Evolutionary conservation across 2,797 vertebrate genomes (phyloP).

Genomic region (Simalia tracyae): DNA sequence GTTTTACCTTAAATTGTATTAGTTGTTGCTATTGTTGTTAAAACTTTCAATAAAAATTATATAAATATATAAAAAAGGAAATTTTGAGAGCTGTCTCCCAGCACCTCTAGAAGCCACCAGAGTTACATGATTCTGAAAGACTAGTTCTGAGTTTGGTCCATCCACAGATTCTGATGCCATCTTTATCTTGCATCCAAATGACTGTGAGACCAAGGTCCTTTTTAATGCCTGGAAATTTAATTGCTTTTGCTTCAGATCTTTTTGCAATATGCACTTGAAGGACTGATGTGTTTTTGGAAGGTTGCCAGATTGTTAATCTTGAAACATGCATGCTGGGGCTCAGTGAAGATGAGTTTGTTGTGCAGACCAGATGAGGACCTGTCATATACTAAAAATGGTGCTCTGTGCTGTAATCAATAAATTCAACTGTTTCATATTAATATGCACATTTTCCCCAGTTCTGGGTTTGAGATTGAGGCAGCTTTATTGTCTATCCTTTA

Average conservation of each 20-base stretch:
- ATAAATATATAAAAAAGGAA: neutral
- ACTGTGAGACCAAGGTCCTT: neutral
- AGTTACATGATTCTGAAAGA: neutral
- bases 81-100: neutral
- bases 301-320: neutral
- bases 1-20: neutral
- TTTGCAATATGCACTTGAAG: neutral
- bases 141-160: neutral
- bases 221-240: neutral
- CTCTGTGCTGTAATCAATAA: neutral
- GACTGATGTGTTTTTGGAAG: neutral
- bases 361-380: neutral
- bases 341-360: neutral
- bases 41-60: neutral
- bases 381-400: neutral
- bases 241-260: neutral
- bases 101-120: too few relatives aligned
- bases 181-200: neutral
- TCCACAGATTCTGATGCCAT: neutral
- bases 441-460: neutral
- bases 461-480: neutral
- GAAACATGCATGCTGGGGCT: neutral
- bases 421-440: neutral
- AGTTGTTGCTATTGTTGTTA: neutral
- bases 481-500: neutral